Percentiles rank a stretch among this genome's conserved stretches.
phyloP scores from a whole-genome alignment of 2,888 invertebrate genomes.

The Panzeria rudis region DNA sequence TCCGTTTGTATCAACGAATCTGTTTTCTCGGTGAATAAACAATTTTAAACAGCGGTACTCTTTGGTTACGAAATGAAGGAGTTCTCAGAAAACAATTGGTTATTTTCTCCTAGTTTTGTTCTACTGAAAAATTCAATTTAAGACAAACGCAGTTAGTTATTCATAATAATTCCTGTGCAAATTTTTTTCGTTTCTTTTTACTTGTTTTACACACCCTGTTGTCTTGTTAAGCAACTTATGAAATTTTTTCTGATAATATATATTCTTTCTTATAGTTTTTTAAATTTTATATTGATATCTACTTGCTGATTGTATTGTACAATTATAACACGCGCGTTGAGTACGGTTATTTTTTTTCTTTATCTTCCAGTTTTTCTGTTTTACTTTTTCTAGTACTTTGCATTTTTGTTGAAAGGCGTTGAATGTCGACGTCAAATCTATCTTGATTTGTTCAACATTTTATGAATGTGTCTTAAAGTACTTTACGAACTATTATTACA shows the following conservation, averaged over 20 bases:
- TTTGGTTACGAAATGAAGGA: too few species aligned
- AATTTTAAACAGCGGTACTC: too few species aligned
- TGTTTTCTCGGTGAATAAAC: too few species aligned
- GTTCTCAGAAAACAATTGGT: too few species aligned
- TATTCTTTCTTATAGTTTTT: background rate
- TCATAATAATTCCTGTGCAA: background rate
- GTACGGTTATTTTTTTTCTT: slow-evolving; percentile 31
- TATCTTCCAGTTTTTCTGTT: slow-evolving; percentile 20
- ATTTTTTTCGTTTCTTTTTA: background rate
- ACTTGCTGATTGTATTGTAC: slow-evolving; percentile 42
- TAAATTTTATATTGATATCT: background rate
- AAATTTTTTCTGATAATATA: background rate
- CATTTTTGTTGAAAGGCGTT: slow-evolving; percentile 70
- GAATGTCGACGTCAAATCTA: slow-evolving; percentile 72
- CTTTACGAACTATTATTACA: background rate
- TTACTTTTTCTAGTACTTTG: slow-evolving; percentile 4
- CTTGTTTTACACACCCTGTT: slow-evolving; percentile 51
- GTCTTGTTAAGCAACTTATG: slow-evolving; percentile 54
- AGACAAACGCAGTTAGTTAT: background rate
- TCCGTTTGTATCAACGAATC: too few species aligned
- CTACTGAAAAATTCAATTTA: too few species aligned
- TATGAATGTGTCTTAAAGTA: slow-evolving; percentile 53
- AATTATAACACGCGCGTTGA: slow-evolving; percentile 67
- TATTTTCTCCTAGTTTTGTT: too few species aligned
- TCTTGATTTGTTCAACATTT: slow-evolving; percentile 69